Evolutionary conservation across 2,888 invertebrate species (phyloP).

Genomic region (Proisotoma minuta): DNA sequence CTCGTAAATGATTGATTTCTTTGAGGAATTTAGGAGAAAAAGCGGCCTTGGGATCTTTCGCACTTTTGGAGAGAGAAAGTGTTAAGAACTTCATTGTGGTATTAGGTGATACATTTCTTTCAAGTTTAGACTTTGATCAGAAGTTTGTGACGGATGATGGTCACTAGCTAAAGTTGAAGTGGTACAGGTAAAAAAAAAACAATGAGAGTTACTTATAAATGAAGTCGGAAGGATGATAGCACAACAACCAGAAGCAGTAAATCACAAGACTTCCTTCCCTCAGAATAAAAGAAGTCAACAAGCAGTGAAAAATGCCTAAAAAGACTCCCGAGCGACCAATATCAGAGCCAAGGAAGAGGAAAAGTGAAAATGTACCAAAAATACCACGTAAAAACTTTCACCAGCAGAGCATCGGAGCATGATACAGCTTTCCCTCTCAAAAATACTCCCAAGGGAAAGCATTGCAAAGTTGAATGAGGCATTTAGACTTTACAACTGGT

Average conservation of each 20-base stretch:
- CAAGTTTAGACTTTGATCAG: too few species aligned
- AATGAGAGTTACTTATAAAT: neutral
- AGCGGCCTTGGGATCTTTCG: too few species aligned
- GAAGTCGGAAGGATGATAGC: neutral
- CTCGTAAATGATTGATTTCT: too few species aligned
- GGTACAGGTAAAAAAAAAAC: too few species aligned
- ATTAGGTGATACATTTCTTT: too few species aligned
- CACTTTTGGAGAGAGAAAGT: too few species aligned
- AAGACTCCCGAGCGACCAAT: slow-evolving; percentile 11
- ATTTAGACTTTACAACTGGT: neutral
- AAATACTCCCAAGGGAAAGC: slow-evolving; percentile 3
- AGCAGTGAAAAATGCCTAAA: neutral
- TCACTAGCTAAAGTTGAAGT: too few species aligned
- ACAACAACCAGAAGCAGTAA: neutral
- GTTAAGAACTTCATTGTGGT: too few species aligned
- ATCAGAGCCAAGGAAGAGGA: slow-evolving; percentile 3
- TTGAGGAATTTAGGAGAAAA: too few species aligned
- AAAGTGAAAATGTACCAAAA: slow-evolving; percentile 9
- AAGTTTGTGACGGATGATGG: too few species aligned
- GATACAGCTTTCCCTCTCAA: neutral
- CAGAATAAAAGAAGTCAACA: neutral
- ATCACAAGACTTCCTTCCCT: neutral
- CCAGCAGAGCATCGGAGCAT: neutral
- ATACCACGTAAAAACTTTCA: neutral
- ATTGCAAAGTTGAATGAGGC: neutral